Percentiles rank a stretch among this genome's conserved stretches.
These are phyloP conservation scores for Leptoteleia sp. DNA, from an alignment of 1,140 invertebrate species.

Conservation along the genomic window DNA sequence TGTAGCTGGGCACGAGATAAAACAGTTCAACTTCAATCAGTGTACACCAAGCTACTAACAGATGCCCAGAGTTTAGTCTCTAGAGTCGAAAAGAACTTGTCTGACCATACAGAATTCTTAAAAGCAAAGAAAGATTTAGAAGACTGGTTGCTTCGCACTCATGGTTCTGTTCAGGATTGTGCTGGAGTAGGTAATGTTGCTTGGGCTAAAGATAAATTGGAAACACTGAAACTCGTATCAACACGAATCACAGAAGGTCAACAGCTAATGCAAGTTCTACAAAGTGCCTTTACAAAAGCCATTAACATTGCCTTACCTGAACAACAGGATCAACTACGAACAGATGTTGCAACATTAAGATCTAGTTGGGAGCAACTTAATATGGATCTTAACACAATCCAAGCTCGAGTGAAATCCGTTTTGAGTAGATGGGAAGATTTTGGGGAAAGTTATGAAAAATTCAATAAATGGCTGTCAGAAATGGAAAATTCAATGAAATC, in stretches of 20 bases:
- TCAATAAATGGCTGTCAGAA: conserved; percentile 87
- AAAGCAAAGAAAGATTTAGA: conserved; percentile 91
- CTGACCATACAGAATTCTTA: conserved; percentile 93
- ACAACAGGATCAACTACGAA: conserved; percentile 88
- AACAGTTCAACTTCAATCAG: conserved; percentile 90
- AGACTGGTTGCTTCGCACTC: conserved; percentile 89
- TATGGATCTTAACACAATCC: conserved; percentile 89
- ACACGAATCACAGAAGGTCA: conserved; percentile 92
- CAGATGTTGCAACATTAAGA: conserved; percentile 87
- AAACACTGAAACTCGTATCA: conserved; percentile 83
- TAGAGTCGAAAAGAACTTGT: conserved; percentile 92
- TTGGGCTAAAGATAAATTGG: conserved; percentile 91
- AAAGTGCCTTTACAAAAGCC: conserved; percentile 92
- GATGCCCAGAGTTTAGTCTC: conserved; percentile 90
- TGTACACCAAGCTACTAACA: conserved; percentile 89
- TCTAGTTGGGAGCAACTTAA: conserved; percentile 92
- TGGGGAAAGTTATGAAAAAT: conserved; percentile 85
- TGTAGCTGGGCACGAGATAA: conserved; percentile 91
- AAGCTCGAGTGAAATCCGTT: conserved; percentile 88
- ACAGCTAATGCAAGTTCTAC: conserved; percentile 88
- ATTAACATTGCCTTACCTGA: conserved; percentile 90
- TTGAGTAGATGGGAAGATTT: conserved; percentile 91
- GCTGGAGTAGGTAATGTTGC: conserved; percentile 89
- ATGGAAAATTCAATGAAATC: conserved; percentile 85
- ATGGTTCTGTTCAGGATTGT: conserved; percentile 90